Evolutionary conservation across 2,797 vertebrate genomes (phyloP).

Genomic region (Cheirogaleus major): DNA sequence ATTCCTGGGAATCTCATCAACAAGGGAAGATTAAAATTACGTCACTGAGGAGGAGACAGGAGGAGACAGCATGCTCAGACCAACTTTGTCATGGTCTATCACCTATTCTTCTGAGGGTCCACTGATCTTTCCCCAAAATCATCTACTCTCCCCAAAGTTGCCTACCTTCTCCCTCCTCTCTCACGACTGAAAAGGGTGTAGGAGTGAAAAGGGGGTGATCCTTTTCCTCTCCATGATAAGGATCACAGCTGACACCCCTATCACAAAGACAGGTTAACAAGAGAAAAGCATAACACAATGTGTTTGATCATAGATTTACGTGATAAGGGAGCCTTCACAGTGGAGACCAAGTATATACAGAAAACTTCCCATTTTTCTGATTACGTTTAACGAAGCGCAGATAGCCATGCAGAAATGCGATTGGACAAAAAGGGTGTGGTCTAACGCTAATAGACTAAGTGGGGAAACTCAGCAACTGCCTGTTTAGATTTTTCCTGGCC

Average conservation of each 20-base stretch:
- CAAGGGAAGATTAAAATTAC: background rate
- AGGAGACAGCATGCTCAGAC: background rate
- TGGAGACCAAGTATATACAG: background rate
- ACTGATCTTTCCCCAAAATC: background rate
- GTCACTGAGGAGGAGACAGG: background rate
- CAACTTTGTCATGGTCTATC: background rate
- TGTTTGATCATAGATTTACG: background rate
- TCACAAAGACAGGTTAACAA: background rate
- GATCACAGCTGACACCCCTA: background rate
- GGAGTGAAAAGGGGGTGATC: background rate
- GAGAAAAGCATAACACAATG: background rate
- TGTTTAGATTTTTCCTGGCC: background rate
- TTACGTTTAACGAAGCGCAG: background rate
- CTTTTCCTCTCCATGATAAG: background rate
- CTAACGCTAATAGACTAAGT: background rate
- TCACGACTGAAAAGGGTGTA: background rate
- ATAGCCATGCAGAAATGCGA: background rate
- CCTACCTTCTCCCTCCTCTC: background rate
- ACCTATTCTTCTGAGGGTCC: background rate
- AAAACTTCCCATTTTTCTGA: background rate
- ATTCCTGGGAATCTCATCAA: background rate
- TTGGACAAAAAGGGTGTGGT: background rate
- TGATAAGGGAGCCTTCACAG: background rate
- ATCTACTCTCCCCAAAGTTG: background rate
- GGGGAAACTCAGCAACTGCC: background rate